Conservation (phyloP, 1,140 invertebrate species). For the Aphelinus atriplicis region DNA sequence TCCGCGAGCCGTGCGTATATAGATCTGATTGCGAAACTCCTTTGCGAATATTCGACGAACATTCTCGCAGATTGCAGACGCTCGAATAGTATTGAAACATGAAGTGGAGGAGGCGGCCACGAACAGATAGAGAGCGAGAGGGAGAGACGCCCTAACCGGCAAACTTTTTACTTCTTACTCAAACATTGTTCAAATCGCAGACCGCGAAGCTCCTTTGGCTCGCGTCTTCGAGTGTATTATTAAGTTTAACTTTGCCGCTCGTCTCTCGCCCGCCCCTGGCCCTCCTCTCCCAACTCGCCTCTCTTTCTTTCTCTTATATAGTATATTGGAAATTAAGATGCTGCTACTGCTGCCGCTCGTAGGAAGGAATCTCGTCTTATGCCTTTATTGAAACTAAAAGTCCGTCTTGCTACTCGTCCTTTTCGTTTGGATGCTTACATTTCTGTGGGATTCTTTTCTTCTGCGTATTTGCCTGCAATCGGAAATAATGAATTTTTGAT, state of each 20-base stretch:
- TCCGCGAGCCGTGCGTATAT: not conserved
- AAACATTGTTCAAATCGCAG: conserved; percentile 30
- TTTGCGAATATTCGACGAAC: conserved; percentile 23
- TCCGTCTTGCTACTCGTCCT: not conserved
- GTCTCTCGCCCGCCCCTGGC: not conserved
- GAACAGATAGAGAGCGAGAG: not conserved
- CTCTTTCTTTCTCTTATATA: not conserved
- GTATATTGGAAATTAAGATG: conserved; percentile 13
- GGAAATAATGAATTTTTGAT: too few relatives aligned
- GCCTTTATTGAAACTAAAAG: conserved; percentile 17
- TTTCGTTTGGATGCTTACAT: too few relatives aligned
- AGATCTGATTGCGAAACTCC: conserved; percentile 24
- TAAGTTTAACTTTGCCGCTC: conserved; percentile 25
- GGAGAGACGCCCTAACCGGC: not conserved
- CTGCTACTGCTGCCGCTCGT: not conserved
- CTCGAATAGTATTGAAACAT: conserved; percentile 28
- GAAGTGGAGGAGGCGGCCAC: not conserved
- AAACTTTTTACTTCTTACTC: conserved; percentile 27
- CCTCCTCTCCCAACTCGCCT: not conserved
- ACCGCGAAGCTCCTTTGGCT: not conserved
- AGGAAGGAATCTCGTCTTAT: conserved; percentile 14
- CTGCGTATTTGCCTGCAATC: too few relatives aligned
- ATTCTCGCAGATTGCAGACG: conserved; percentile 13
- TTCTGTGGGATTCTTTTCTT: too few relatives aligned
- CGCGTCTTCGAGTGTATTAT: conserved; percentile 15